Evolutionary conservation across 2,113 vertebrate species (phyloP), one percentile per base, ranked within the genome.

Genomic region (Erythrolamprus reginae): DNA sequence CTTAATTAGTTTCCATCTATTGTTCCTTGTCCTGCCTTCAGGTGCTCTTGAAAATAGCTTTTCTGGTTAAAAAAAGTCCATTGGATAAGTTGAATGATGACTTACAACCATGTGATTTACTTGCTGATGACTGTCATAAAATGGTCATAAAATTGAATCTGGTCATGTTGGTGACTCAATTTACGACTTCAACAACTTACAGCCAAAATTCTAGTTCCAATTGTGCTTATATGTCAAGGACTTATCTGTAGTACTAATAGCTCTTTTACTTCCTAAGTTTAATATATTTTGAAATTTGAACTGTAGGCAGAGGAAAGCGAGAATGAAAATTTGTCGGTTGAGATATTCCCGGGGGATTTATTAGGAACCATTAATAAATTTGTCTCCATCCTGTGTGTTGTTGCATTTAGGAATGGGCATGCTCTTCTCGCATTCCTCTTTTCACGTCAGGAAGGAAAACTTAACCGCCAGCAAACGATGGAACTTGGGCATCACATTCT

Each of bases 401-500:
- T 87, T 33, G 89, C n/a, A 50, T 24, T 50, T 95, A 99, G 99
- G 97, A 98, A 96, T 10, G 99, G 99, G 55, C 99, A 99, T 4
- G 98, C 99, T 91, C 98, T 99, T 3, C 97, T 99, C 97, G 99
- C 99, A 1, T 99, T 99, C 97, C 99, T 99, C 98, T 98, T 99
- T 93, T 99, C 99, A 5, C 97, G 99, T 51, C 99, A 99, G 95
- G 99, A 99, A 93, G 98, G 98, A 86, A 99, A 99, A 94, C 96
- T 99, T 94, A 99, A 99, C 95, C 98, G 99, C 28, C 99, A 99
- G 84, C 99, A 99, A 94, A 99, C 99, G 10, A 98, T 99, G 98
- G 99, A 99, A 95, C 98, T 99, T 7, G 99, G 99, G 85, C 99
- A 99, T 92, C 99, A 99, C 93, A 99, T 99, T 93, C 98, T 99